phyloP scores from a whole-genome alignment of 2,888 invertebrate species.

The Podabrus alpinus region DNA sequence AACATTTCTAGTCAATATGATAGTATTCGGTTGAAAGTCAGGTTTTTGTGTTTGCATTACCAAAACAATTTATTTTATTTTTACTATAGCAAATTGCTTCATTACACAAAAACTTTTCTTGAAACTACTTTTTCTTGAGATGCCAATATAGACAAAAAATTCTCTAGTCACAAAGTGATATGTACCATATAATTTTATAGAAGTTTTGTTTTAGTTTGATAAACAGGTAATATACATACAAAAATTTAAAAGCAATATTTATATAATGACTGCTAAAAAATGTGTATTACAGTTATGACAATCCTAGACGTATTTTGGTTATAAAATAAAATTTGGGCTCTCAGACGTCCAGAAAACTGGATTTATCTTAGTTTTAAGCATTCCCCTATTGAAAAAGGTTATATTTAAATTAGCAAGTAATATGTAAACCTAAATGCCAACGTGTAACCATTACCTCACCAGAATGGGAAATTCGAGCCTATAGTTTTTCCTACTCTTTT shows the following conservation, averaged over 20 bases:
- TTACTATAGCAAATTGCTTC: not conserved
- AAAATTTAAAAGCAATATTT: slow-evolving; percentile 16
- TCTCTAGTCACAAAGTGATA: slow-evolving; percentile 1
- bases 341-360: not conserved
- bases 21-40: not conserved
- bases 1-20: not conserved
- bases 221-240: not conserved
- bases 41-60: not conserved
- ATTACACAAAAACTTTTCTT: not conserved
- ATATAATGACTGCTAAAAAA: slow-evolving; percentile 3
- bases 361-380: not conserved
- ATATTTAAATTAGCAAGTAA: not conserved
- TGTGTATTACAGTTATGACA: slow-evolving; percentile 6
- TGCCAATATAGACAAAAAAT: not conserved
- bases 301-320: slow-evolving; percentile 7
- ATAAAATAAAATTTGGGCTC: not conserved
- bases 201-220: not conserved
- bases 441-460: not conserved
- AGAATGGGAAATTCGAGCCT: not conserved
- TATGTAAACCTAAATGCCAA: not conserved
- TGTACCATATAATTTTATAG: slow-evolving; percentile 2
- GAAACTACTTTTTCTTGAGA: not conserved
- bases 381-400: not conserved
- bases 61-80: not conserved
- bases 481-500: not conserved